These are phyloP conservation scores for Nomada flava DNA, from an alignment of 2,888 invertebrate species.

Conservation along the genomic window DNA sequence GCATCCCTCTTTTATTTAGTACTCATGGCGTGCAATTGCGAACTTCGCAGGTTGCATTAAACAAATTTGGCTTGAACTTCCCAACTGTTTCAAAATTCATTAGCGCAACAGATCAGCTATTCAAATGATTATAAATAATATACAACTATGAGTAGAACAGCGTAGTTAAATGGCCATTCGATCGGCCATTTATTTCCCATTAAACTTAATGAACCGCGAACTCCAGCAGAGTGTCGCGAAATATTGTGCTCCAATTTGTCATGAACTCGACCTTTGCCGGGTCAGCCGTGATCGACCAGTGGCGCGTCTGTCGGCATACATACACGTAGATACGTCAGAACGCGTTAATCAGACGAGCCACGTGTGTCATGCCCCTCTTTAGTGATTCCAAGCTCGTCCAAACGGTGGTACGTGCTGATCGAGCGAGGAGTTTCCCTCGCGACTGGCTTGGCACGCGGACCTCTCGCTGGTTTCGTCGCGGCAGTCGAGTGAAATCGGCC, in stretches of 20 bases:
- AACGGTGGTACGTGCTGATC: conserved; percentile 61
- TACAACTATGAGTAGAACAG: no score
- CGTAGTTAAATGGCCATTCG: no score
- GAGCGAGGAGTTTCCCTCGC: conserved; percentile 64
- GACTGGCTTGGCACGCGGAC: conserved; percentile 18
- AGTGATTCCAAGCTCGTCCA: conserved; percentile 67
- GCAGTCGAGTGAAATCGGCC: conserved; percentile 48
- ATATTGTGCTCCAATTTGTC: conserved; percentile 24
- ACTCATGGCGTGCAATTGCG: no score
- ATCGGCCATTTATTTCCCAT: no score
- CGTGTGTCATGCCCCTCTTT: conserved; percentile 60
- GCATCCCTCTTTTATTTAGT: no score
- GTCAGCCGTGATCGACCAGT: conserved; percentile 11
- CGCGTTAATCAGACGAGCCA: conserved; percentile 48
- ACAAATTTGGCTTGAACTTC: no score
- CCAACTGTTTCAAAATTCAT: no score
- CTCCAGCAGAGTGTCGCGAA: no score
- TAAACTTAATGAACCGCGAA: no score
- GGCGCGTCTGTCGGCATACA: conserved; percentile 24
- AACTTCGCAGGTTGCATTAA: no score
- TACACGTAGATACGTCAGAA: conserved; percentile 30
- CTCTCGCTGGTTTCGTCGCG: conserved; percentile 54
- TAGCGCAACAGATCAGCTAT: no score
- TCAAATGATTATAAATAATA: no score
- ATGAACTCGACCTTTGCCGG: conserved; percentile 50